These are phyloP conservation scores for Eubasilissa splendida DNA, from an alignment of 2,888 invertebrate species.

Conservation along the genomic window DNA sequence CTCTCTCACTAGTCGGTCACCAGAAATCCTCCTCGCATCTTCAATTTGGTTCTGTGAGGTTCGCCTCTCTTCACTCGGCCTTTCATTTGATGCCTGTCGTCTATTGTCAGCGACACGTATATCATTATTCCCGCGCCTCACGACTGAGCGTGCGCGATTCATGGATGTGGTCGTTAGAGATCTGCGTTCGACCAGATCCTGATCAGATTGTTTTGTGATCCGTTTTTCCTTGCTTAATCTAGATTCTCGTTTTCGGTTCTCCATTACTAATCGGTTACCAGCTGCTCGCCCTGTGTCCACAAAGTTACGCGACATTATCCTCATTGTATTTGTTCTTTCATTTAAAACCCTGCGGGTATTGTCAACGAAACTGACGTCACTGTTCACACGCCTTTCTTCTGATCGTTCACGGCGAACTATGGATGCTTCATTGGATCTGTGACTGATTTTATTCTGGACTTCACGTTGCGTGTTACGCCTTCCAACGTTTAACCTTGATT, in stretches of 20 bases:
- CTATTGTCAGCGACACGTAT: too few species aligned
- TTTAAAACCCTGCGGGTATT: too few species aligned
- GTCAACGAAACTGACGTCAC: too few species aligned
- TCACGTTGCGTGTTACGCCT: constrained; percentile 15
- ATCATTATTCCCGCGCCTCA: not conserved
- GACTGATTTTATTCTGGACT: not conserved
- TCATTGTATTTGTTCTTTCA: too few species aligned
- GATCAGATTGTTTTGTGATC: not conserved
- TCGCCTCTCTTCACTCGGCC: not conserved
- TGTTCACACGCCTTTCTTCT: not conserved
- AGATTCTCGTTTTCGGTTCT: not conserved
- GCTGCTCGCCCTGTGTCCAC: not conserved
- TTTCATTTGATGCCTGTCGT: not conserved
- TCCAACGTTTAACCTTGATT: constrained; percentile 5
- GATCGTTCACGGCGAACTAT: constrained; percentile 4
- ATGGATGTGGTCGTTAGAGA: not conserved
- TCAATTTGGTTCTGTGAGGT: not conserved
- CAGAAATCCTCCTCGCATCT: not conserved
- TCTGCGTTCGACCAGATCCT: constrained; percentile 12
- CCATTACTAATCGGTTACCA: not conserved
- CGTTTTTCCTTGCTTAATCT: not conserved
- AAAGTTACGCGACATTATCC: too few species aligned
- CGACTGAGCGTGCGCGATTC: constrained; percentile 6
- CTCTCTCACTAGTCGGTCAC: not conserved
- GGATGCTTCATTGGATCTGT: not conserved